Base-by-base conservation (phyloP, 1,140 invertebrate genomes). In the Orchestia grillus region DNA sequence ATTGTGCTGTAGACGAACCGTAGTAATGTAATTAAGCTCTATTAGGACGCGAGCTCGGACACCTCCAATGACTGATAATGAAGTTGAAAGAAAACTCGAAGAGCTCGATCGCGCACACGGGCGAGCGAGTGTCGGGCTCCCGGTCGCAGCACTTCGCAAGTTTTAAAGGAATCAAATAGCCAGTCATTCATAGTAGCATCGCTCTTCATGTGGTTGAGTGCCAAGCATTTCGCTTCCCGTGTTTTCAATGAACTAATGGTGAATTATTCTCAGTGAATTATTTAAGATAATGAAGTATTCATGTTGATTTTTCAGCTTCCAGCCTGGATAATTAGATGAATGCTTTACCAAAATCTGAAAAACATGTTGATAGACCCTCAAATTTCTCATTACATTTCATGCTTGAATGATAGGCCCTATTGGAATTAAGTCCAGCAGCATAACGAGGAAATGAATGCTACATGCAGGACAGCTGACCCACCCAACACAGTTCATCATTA, bases 51-150 rank as follows among this genome's bases (percentile, higher is more conserved):
- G 40, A n/a, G 40, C 11, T 47, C 44, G 43, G 92, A 94, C 92
- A 94, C 92, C 44, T 94, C 44, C 92, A 23, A n/a, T 94, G 92
- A 94, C 43, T 44, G 92, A 94, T 94, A 94, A 94, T 94, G 44
- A 94, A 45, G 44, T 47, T 45, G 88, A 90, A 90, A 90, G n/a
- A n/a, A 87, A 36, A 44, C 28, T 77, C 62, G 1, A 8, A 36
- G 62, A 28, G 62, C 62, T 77, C 62, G 47, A 53, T 53, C 47
- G 6, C 19, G 28, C 28, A 36, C 62, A 19, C 62, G 11, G 28
- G 28, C 11, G 11, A 77, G 62, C 3, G 11, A 8, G 11, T 77
- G 11, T 77, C 11, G 3, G 11, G 62, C 36, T 77, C 62, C 15
- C 62, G 36, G 1, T 53, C 11, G 11, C 62, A 42, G 43, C 42